Conservation (phyloP, 2,113 vertebrate species). For the Centropus unirufus region DNA sequence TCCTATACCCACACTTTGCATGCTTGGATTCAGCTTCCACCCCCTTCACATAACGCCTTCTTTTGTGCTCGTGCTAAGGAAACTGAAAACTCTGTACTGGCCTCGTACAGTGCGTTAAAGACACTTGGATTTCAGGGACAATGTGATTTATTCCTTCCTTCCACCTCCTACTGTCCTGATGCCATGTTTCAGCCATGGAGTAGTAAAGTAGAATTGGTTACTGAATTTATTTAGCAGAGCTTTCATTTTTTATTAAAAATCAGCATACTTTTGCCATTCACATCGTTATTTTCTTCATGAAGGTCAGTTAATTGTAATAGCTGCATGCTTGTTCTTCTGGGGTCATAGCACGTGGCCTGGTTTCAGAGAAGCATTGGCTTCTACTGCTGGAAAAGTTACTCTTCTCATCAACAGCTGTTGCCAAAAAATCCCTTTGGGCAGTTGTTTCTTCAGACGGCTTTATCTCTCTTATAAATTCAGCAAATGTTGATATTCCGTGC, state of each 20-base stretch:
- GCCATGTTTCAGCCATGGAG: not conserved
- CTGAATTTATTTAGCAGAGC: not conserved
- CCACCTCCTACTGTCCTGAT: not conserved
- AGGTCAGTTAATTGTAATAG: not conserved
- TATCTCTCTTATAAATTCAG: conserved; percentile 57
- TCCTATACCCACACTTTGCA: not conserved
- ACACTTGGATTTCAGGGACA: not conserved
- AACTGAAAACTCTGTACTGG: not conserved
- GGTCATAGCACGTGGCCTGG: conserved; percentile 7
- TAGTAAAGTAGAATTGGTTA: not conserved
- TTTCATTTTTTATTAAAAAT: not conserved
- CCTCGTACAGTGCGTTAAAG: not conserved
- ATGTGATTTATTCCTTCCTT: not conserved
- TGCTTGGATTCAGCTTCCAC: not conserved
- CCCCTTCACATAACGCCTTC: not conserved
- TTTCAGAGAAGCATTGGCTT: conserved; percentile 23
- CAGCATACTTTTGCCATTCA: not conserved
- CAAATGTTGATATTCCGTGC: conserved; percentile 57
- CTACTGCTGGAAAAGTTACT: conserved; percentile 40
- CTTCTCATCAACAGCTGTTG: conserved; percentile 55
- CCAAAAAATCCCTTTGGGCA: conserved; percentile 39
- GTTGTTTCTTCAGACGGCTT: conserved; percentile 53
- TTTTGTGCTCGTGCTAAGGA: not conserved
- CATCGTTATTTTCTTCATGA: not conserved
- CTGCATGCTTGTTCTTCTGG: not conserved